Evolutionary conservation across 2,113 vertebrate genomes (phyloP).

Genomic region (Bufo bufo): DNA sequence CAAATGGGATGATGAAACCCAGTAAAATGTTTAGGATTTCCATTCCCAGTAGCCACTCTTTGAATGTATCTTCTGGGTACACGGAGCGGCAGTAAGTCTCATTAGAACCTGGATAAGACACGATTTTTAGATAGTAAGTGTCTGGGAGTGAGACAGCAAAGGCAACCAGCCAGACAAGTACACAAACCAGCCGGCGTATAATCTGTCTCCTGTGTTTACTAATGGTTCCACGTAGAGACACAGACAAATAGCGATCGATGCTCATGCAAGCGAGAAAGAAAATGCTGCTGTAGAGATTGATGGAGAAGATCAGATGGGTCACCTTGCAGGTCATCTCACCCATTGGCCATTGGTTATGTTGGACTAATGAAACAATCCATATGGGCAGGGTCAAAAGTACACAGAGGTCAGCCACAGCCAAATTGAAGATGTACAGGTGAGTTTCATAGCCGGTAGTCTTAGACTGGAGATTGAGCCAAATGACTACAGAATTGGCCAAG

Average conservation of each 20-base stretch:
- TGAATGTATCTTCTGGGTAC: slow-evolving; percentile 78
- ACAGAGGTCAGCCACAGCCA: slow-evolving; percentile 87
- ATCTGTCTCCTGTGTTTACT: slow-evolving; percentile 72
- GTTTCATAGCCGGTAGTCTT: slow-evolving; percentile 86
- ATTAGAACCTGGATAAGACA: slow-evolving; percentile 70
- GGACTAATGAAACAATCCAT: slow-evolving; percentile 85
- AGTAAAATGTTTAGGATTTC: slow-evolving; percentile 83
- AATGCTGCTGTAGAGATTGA: slow-evolving; percentile 91
- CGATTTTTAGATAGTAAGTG: slow-evolving; percentile 84
- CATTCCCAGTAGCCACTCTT: slow-evolving; percentile 84
- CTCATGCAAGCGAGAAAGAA: slow-evolving; percentile 95
- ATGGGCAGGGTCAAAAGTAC: slow-evolving; percentile 87
- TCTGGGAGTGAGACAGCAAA: slow-evolving; percentile 82
- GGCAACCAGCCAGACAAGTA: slow-evolving; percentile 86
- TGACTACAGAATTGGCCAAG: slow-evolving; percentile 87
- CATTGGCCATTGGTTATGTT: slow-evolving; percentile 87
- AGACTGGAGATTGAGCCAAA: slow-evolving; percentile 91
- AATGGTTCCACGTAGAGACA: slow-evolving; percentile 70
- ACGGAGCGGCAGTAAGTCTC: slow-evolving; percentile 80
- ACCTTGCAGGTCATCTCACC: slow-evolving; percentile 85
- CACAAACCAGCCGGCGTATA: slow-evolving; percentile 75
- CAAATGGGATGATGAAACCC: slow-evolving; percentile 86
- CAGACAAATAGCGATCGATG: slow-evolving; percentile 87
- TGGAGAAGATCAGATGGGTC: slow-evolving; percentile 87
- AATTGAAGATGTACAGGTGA: slow-evolving; percentile 90